Conservation (phyloP, 2,797 vertebrate genomes). For the Notolabrus celidotus region DNA sequence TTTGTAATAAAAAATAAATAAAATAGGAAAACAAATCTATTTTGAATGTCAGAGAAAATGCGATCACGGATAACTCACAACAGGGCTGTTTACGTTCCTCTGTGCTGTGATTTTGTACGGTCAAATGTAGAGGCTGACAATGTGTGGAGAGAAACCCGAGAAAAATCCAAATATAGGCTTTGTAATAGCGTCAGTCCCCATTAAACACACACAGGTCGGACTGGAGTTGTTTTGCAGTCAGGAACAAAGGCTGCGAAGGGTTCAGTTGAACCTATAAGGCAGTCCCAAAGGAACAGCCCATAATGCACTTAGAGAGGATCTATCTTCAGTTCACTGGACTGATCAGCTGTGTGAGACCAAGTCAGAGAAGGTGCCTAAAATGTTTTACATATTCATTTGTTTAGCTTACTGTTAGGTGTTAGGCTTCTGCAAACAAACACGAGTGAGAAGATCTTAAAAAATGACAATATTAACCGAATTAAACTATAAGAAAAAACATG, state of each 20-base stretch:
- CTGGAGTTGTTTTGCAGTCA: constrained; percentile 50
- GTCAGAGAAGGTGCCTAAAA: constrained; percentile 73
- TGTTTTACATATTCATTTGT: constrained; percentile 58
- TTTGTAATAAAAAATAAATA: constrained; percentile 58
- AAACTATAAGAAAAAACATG: constrained; percentile 46
- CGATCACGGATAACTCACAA: constrained; percentile 56
- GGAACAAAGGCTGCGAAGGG: constrained; percentile 46
- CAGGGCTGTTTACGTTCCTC: constrained; percentile 69
- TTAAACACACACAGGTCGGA: constrained; percentile 44
- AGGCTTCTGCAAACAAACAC: constrained; percentile 67
- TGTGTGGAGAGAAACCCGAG: constrained; percentile 42
- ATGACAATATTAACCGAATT: constrained; percentile 34
- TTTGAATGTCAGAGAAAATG: constrained; percentile 66
- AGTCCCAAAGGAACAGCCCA: constrained; percentile 60
- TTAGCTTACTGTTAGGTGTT: constrained; percentile 63
- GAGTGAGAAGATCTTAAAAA: constrained; percentile 51
- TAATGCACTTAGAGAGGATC: constrained; percentile 68
- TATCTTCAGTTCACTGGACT: constrained; percentile 46
- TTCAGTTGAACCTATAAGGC: constrained; percentile 49
- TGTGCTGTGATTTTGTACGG: constrained; percentile 57
- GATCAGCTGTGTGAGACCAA: constrained; percentile 47
- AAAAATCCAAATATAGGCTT: constrained; percentile 53
- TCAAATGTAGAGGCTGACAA: constrained; percentile 33
- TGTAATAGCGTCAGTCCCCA: constrained; percentile 38
- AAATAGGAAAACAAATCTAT: constrained; percentile 55